A percentile compares a stretch with the other conserved stretches of the same genome.
These are phyloP conservation scores for Agonopterix heracliana DNA, from an alignment of 2,888 invertebrate species.

Conservation along the genomic window DNA sequence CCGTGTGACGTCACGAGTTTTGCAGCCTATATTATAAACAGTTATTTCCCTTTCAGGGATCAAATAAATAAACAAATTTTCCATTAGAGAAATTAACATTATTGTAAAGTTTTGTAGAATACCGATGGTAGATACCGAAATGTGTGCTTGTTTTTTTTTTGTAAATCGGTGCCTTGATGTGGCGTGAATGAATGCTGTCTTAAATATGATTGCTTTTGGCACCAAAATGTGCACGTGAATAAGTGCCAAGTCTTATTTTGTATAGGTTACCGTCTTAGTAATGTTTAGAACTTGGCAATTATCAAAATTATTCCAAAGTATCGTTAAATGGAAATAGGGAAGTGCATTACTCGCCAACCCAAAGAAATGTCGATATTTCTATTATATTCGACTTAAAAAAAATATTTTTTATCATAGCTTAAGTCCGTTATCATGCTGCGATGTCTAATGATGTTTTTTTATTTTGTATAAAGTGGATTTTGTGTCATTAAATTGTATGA, in stretches of 20 bases:
- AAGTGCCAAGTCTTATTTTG: conserved; percentile 5
- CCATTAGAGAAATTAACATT: no score
- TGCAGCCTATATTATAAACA: not conserved
- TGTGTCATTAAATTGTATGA: conserved; percentile 58
- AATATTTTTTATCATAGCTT: conserved; percentile 28
- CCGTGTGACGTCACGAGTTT: no score
- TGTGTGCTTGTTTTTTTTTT: no score
- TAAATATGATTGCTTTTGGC: not conserved
- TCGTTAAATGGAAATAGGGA: conserved; percentile 44
- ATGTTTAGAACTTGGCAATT: not conserved
- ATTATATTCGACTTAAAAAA: conserved; percentile 14
- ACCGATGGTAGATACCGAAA: no score
- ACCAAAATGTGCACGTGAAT: not conserved
- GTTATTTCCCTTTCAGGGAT: not conserved
- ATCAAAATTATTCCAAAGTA: conserved; percentile 21
- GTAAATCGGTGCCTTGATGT: conserved; percentile 9
- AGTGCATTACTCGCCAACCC: conserved; percentile 54
- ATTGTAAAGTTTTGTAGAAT: no score
- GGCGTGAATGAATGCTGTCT: not conserved
- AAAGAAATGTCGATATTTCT: conserved; percentile 24
- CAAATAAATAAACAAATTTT: no score
- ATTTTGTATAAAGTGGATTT: conserved; percentile 25
- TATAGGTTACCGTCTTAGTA: conserved; percentile 2
- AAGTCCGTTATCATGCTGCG: conserved; percentile 27
- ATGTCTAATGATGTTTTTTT: conserved; percentile 20